phyloP scores from a whole-genome alignment of 2,888 invertebrate species.

The Melieria crassipennis region DNA sequence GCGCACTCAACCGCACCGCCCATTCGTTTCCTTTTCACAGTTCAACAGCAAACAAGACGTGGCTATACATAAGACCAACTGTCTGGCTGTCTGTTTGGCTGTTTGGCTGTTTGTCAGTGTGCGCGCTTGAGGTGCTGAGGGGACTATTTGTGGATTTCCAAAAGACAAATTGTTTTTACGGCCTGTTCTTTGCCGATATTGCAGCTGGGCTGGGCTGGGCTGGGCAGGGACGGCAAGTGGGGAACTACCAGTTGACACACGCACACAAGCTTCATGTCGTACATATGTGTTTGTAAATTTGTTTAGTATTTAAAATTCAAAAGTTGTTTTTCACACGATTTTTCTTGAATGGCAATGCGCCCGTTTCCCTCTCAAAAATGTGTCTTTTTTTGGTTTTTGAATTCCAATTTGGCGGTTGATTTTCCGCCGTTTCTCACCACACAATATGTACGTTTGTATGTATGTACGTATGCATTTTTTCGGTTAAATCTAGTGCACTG shows the following conservation, averaged over 20 bases:
- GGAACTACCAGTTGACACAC: background rate
- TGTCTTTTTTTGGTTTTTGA: conserved; percentile 49
- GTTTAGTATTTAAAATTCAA: conserved; percentile 20
- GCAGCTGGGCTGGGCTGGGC: background rate
- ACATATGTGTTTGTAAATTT: conserved; percentile 1
- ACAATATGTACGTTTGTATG: background rate
- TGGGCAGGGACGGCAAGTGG: background rate
- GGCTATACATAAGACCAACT: no score
- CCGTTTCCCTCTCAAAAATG: background rate
- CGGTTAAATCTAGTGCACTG: no score
- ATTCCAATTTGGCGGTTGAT: conserved; percentile 55
- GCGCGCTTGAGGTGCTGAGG: conserved; percentile 4
- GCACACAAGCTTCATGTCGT: no score
- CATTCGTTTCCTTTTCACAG: no score
- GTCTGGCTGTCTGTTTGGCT: no score
- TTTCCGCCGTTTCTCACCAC: conserved; percentile 37
- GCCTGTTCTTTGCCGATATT: conserved; percentile 23
- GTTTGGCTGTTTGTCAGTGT: background rate
- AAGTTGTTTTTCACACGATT: conserved; percentile 17
- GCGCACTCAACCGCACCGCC: background rate
- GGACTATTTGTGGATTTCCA: conserved; percentile 34
- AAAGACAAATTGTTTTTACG: conserved; percentile 42
- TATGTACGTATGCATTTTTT: conserved; percentile 9
- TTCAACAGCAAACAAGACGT: no score
- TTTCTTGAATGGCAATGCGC: background rate